Conservation (phyloP, 2,113 vertebrate species). For the Prolemur simus region DNA sequence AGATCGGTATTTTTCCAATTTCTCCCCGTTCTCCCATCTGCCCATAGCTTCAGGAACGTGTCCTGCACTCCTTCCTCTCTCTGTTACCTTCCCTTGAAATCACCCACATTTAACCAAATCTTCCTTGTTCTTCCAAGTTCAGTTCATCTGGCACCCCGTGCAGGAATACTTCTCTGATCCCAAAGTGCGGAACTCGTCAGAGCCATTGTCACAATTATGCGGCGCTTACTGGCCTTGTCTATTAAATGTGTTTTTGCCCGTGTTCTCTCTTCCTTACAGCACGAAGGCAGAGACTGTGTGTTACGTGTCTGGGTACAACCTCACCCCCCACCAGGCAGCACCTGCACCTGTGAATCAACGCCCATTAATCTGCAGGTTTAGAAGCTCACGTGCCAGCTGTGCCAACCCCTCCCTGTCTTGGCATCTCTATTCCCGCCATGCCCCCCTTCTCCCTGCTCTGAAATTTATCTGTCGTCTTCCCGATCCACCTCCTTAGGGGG, state of each 20-base stretch:
- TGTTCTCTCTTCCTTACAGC: not conserved
- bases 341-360: not conserved
- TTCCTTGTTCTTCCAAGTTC: not conserved
- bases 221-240: not conserved
- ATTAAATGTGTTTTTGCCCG: not conserved
- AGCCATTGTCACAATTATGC: not conserved
- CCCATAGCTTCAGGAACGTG: not conserved
- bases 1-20: not conserved
- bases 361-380: not conserved
- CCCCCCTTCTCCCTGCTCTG: not conserved
- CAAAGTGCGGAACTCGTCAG: not conserved
- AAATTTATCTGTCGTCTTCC: not conserved
- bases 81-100: not conserved
- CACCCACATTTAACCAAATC: not conserved
- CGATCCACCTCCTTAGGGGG: not conserved
- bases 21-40: not conserved
- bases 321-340: not conserved
- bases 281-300: not conserved
- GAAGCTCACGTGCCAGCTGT: not conserved
- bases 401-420: not conserved
- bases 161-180: not conserved
- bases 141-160: not conserved
- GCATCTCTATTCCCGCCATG: not conserved
- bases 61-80: not conserved
- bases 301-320: not conserved